Evolutionary conservation across 2,797 vertebrate genomes (phyloP).

Genomic region (Galaxias olidus): DNA sequence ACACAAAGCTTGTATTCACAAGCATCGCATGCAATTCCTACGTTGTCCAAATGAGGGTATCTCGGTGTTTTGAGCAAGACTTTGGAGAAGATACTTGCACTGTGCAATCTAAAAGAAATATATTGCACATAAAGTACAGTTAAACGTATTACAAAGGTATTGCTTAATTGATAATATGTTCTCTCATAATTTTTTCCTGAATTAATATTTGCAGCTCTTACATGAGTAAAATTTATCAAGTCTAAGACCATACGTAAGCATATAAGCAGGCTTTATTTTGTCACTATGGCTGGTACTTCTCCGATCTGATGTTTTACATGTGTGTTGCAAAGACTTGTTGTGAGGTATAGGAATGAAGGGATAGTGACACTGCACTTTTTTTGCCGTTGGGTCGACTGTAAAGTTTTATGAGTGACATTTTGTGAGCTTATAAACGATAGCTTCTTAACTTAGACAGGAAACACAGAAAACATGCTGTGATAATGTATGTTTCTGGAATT

Average conservation of each 20-base stretch:
- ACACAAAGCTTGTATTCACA: background rate
- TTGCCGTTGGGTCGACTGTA: slow-evolving; percentile 77
- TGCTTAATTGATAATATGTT: no score
- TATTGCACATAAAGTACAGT: no score
- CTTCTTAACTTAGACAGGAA: slow-evolving; percentile 76
- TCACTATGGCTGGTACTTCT: slow-evolving; percentile 26
- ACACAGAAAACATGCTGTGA: slow-evolving; percentile 73
- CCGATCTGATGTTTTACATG: slow-evolving; percentile 67
- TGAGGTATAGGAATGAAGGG: slow-evolving; percentile 49
- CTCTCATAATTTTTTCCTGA: no score
- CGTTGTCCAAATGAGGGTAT: slow-evolving; percentile 73
- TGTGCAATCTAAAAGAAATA: background rate
- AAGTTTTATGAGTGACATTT: slow-evolving; percentile 79
- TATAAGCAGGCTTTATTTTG: background rate
- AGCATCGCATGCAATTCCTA: slow-evolving; percentile 56
- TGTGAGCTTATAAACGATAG: slow-evolving; percentile 78
- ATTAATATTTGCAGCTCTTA: no score
- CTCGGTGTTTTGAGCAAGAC: slow-evolving; percentile 38
- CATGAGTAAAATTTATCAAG: no score
- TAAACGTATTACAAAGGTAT: no score
- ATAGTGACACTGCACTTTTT: slow-evolving; percentile 65
- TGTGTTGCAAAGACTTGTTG: slow-evolving; percentile 54
- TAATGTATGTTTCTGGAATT: slow-evolving; percentile 71
- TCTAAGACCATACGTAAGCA: no score
- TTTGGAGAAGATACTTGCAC: background rate